phyloP scores from a whole-genome alignment of 2,113 vertebrate species.

The Hippocampus zosterae region DNA sequence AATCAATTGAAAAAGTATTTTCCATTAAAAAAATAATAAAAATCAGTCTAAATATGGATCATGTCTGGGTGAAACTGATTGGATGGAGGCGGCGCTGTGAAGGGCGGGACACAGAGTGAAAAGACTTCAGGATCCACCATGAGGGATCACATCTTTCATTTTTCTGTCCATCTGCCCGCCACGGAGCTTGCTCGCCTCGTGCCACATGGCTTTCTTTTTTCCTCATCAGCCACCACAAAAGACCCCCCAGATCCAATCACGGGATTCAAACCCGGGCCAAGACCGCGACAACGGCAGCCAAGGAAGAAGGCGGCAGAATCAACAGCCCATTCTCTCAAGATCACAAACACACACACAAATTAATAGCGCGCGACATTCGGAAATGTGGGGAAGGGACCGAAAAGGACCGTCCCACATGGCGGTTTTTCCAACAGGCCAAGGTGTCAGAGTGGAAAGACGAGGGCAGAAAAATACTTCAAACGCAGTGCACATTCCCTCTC shows the following conservation, averaged over 20 bases:
- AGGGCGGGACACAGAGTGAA: neutral
- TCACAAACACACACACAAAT: slow-evolving; percentile 31
- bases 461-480: slow-evolving; percentile 35
- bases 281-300: slow-evolving; percentile 63
- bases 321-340: slow-evolving; percentile 69
- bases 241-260: slow-evolving; percentile 69
- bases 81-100: no score
- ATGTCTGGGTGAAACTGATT: no score
- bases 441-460: slow-evolving; percentile 42
- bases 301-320: slow-evolving; percentile 64
- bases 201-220: slow-evolving; percentile 72
- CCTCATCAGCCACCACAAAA: slow-evolving; percentile 72
- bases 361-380: neutral
- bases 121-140: slow-evolving; percentile 69
- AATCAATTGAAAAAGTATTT: no score
- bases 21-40: no score
- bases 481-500: slow-evolving; percentile 34
- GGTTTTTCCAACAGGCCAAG: slow-evolving; percentile 30
- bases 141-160: slow-evolving; percentile 62
- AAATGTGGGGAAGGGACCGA: neutral
- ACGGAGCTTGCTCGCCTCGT: slow-evolving; percentile 64
- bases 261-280: slow-evolving; percentile 66
- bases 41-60: no score
- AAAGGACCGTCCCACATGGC: slow-evolving; percentile 31
- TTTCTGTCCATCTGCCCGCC: slow-evolving; percentile 65